Conservation (phyloP, 2,888 invertebrate genomes). For the Camponotus fellah region DNA sequence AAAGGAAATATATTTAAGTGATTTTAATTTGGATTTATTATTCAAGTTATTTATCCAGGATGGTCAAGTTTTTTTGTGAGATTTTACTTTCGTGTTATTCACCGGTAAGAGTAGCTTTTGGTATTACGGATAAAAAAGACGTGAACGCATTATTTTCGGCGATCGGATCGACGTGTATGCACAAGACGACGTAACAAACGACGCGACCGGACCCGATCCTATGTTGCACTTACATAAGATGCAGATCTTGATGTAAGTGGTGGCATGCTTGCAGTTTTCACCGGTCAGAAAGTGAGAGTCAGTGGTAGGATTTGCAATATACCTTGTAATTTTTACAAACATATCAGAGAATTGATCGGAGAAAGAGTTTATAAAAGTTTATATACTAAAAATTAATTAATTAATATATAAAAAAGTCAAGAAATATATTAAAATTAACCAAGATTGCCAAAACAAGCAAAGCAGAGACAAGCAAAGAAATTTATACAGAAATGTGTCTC, state of each 20-base stretch:
- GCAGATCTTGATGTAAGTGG: slow-evolving; percentile 73
- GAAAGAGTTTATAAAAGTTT: not conserved
- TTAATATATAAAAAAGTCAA: not conserved
- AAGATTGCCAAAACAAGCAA: not conserved
- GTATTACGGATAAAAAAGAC: slow-evolving; percentile 32
- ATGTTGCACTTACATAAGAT: slow-evolving; percentile 68
- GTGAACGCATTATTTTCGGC: slow-evolving; percentile 40
- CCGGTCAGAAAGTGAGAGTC: slow-evolving; percentile 69
- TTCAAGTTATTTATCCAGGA: slow-evolving; percentile 10
- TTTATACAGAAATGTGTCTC: not conserved
- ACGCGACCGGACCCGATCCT: slow-evolving; percentile 46
- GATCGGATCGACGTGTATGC: slow-evolving; percentile 32
- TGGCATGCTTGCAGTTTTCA: slow-evolving; percentile 72
- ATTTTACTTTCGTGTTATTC: slow-evolving; percentile 23
- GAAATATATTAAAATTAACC: not conserved
- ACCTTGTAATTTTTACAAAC: slow-evolving; percentile 28
- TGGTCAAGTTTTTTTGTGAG: not conserved
- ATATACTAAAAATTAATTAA: not conserved
- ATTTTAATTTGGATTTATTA: not conserved
- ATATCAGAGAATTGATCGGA: slow-evolving; percentile 13
- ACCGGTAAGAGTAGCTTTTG: slow-evolving; percentile 16
- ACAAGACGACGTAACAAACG: slow-evolving; percentile 50
- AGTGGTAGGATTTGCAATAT: slow-evolving; percentile 31
- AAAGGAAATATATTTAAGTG: not conserved
- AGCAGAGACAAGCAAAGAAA: not conserved